Conservation (phyloP, 2,888 invertebrate genomes). For the Rotaria socialis region DNA sequence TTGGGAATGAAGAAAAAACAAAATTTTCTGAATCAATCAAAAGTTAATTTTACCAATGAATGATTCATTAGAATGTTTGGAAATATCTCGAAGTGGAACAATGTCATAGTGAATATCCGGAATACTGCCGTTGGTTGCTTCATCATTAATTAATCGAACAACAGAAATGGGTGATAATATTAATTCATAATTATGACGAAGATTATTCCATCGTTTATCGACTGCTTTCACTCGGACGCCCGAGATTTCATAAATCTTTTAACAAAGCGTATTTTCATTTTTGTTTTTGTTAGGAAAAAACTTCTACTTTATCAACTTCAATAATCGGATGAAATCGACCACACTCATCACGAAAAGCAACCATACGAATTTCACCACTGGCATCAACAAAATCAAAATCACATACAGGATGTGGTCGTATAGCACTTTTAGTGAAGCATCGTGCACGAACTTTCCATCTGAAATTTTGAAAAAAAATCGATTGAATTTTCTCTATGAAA, state of each 20-base stretch:
- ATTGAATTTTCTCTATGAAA: too few species aligned
- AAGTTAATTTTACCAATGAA: not conserved
- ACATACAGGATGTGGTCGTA: constrained; percentile 84
- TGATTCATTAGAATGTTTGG: constrained; percentile 65
- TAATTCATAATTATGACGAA: constrained; percentile 88
- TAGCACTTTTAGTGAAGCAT: constrained; percentile 74
- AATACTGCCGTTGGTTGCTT: constrained; percentile 62
- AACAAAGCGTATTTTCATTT: too few species aligned
- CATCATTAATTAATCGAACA: constrained; percentile 60
- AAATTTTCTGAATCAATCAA: constrained; percentile 44
- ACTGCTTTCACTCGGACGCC: not conserved
- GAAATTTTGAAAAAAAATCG: not conserved
- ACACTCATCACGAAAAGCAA: constrained; percentile 79
- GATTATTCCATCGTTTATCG: constrained; percentile 3
- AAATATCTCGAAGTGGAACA: constrained; percentile 71
- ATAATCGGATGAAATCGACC: constrained; percentile 83
- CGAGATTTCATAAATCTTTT: not conserved
- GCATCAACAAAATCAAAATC: constrained; percentile 87
- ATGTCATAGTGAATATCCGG: constrained; percentile 76
- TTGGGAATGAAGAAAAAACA: constrained; percentile 53
- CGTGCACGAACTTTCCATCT: constrained; percentile 87
- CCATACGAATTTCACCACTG: constrained; percentile 84
- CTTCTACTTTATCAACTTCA: constrained; percentile 61
- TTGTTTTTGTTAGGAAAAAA: too few species aligned
- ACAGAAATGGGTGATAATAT: constrained; percentile 72